A percentile compares a stretch with the other conserved stretches of the same genome.
Conservation (phyloP, 2,888 invertebrate genomes). For the Trichogramma dendrolimi region DNA sequence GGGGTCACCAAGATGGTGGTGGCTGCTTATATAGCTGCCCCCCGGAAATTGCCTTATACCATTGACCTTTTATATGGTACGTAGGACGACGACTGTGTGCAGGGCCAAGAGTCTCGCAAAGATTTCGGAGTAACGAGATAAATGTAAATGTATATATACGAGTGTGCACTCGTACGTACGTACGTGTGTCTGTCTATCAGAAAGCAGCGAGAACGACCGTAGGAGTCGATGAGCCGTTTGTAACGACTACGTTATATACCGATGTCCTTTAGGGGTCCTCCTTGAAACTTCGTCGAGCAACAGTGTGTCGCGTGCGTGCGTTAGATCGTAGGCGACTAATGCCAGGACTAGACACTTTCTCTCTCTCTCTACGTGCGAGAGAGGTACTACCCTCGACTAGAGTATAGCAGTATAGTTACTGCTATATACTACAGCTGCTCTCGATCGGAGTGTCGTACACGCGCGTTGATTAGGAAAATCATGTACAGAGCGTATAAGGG, state of each 20-base stretch:
- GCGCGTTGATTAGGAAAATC: conserved; percentile 19
- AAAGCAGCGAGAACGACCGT: too few relatives aligned
- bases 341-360: too few relatives aligned
- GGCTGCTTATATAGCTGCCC: conserved; percentile 18
- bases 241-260: conserved; percentile 40
- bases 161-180: too few relatives aligned
- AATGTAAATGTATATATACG: conserved; percentile 30
- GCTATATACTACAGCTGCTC: background rate
- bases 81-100: too few relatives aligned
- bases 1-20: conserved; percentile 40
- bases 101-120: conserved; percentile 6
- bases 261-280: too few relatives aligned
- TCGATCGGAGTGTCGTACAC: conserved; percentile 7
- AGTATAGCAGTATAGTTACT: background rate
- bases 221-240: conserved; percentile 48
- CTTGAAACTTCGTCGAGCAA: too few relatives aligned
- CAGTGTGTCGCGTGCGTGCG: too few relatives aligned
- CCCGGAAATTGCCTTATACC: conserved; percentile 48
- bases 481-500: background rate
- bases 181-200: too few relatives aligned
- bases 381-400: background rate
- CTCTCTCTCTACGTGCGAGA: background rate
- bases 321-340: too few relatives aligned
- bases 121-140: conserved; percentile 46
- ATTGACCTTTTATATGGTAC: conserved; percentile 47